phyloP scores from a whole-genome alignment of 2,113 vertebrate species.

The Marcusenius ussheri region DNA sequence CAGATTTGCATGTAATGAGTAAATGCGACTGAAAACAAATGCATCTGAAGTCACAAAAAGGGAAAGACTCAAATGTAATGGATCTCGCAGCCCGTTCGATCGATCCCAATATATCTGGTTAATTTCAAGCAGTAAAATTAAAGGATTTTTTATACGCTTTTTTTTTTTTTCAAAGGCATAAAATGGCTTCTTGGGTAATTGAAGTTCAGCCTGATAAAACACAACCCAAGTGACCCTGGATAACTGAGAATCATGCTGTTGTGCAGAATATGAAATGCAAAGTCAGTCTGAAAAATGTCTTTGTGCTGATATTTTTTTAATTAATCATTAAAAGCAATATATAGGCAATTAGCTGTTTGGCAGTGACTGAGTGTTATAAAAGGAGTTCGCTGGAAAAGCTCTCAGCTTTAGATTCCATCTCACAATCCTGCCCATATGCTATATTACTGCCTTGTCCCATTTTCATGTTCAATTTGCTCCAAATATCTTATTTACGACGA shows the following conservation, averaged over 20 bases:
- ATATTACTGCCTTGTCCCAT: constrained; percentile 18
- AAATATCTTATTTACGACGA: constrained; percentile 28
- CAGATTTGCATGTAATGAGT: not conserved
- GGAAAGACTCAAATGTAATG: constrained; percentile 3
- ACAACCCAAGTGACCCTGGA: not conserved
- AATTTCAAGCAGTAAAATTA: constrained; percentile 6
- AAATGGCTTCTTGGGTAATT: not conserved
- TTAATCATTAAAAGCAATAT: constrained; percentile 20
- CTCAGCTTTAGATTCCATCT: constrained; percentile 8
- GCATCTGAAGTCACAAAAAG: not conserved
- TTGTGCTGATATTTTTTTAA: constrained; percentile 11
- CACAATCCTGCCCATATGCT: constrained; percentile 22
- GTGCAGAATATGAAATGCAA: not conserved
- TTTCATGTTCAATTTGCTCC: constrained; percentile 28
- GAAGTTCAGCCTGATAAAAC: not conserved
- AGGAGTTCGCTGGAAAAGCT: not conserved
- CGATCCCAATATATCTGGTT: not conserved
- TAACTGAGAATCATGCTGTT: not conserved
- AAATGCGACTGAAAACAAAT: not conserved
- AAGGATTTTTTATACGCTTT: constrained; percentile 2
- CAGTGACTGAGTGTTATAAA: constrained; percentile 6
- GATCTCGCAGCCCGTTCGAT: not conserved
- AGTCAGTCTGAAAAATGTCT: not conserved
- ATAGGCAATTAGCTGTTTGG: constrained; percentile 16
- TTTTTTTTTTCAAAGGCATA: not conserved